Base-by-base conservation (phyloP, 1,140 invertebrate species). In the Neodiprion pinetum region DNA sequence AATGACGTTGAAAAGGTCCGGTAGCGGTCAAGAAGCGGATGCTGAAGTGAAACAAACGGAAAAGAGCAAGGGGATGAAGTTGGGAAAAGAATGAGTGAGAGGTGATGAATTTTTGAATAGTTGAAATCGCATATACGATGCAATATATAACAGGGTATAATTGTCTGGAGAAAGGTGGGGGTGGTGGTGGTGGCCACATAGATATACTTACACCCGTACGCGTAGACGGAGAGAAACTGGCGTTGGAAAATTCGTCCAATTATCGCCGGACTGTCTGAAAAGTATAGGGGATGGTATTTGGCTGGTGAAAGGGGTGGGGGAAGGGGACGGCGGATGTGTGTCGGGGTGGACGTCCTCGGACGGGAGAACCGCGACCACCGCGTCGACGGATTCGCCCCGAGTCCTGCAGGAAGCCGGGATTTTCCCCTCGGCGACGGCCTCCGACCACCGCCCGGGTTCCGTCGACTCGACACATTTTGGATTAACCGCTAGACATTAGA, bases 401-500 rank as follows among this genome's bases (percentile, higher is more conserved):
- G 80, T 82, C 82, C 80, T 77, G 80, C 82, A 83, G 72, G 80
- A 75, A 72, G 74, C 75, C 76, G 79, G 81, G 83, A 84, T 84
- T 83, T 83, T 84, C 81, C 65, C 66, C 68, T 73, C 50, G 48
- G 48, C 49, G 17, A 28, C 49, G 48, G 28, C 14, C 9, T 75
- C 21, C 50, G 53, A 61, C 53, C 77, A 61, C 53, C 77, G 78
- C 77, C 77, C 79, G 78, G 80, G 80, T 84, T 84, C 82, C 82
- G 81, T 82, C 78, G 75, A 75, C 81, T 84, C 81, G 81, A 81
- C 83, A 83, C 82, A 84, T 84, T 84, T 84, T 76, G 82, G 79
- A 84, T 84, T 84, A 84, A 84, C 83, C 80, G 81, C 78, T 77
- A 79, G 81, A 83, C 83, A 84, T 84, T 84, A 84, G 82, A 84